These are phyloP conservation scores for Drosophila subquinaria DNA, from an alignment of 2,888 invertebrate genomes.

Conservation along the genomic window DNA sequence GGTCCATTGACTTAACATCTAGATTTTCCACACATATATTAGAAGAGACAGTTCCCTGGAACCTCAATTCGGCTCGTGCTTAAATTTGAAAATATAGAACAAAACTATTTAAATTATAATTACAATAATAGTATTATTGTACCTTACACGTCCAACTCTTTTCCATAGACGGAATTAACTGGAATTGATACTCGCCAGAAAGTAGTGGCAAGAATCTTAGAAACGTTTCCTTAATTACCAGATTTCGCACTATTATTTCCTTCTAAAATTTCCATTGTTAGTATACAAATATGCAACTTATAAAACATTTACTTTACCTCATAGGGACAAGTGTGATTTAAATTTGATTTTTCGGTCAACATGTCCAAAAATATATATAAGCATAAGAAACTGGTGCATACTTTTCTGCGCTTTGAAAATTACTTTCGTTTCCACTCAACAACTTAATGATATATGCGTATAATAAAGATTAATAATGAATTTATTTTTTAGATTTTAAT, in stretches of 20 bases:
- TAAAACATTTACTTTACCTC: slow-evolving; percentile 10
- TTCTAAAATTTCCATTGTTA: slow-evolving; percentile 15
- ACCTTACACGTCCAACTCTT: slow-evolving; percentile 32
- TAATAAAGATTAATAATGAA: too few relatives aligned
- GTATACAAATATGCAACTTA: neutral
- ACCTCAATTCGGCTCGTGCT: too few relatives aligned
- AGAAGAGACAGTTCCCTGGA: too few relatives aligned
- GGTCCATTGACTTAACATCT: neutral
- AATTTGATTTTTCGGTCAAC: neutral
- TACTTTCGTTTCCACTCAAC: too few relatives aligned
- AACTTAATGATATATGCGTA: too few relatives aligned
- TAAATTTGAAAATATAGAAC: too few relatives aligned
- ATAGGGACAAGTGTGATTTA: slow-evolving; percentile 50
- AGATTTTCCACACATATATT: too few relatives aligned
- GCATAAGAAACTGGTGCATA: too few relatives aligned
- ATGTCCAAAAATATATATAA: neutral
- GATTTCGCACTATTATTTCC: slow-evolving; percentile 17
- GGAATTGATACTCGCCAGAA: slow-evolving; percentile 37
- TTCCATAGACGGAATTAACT: slow-evolving; percentile 7
- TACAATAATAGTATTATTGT: too few relatives aligned
- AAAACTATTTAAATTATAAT: too few relatives aligned
- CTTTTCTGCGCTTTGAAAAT: too few relatives aligned
- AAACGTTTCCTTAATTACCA: slow-evolving; percentile 25
- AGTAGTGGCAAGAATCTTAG: slow-evolving; percentile 26
- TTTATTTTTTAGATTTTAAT: too few relatives aligned